Conservation (phyloP, 2,888 invertebrate genomes). For the Yponomeuta sedellus region DNA sequence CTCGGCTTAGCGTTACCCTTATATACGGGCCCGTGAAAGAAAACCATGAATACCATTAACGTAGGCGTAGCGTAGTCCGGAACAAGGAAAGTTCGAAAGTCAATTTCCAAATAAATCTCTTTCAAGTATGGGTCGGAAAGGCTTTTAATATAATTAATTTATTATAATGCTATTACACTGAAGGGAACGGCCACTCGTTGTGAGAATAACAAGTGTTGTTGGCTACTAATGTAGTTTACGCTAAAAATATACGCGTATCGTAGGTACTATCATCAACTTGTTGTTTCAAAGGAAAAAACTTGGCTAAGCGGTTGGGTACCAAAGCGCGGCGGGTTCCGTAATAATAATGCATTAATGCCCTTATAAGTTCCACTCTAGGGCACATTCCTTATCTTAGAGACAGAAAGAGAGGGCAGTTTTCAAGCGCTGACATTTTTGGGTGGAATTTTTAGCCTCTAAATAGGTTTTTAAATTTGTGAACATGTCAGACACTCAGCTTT, state of each 20-base stretch:
- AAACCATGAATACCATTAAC: background rate
- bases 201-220: background rate
- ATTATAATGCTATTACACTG: background rate
- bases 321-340: background rate
- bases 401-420: too few species aligned
- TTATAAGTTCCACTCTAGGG: too few species aligned
- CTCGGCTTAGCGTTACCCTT: background rate
- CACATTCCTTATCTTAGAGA: too few species aligned
- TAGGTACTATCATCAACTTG: slow-evolving; percentile 3
- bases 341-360: too few species aligned
- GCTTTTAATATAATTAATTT: background rate
- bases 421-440: too few species aligned
- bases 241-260: slow-evolving; percentile 4
- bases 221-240: background rate
- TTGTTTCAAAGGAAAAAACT: background rate
- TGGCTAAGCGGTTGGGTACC: background rate
- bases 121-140: background rate
- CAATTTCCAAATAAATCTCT: background rate
- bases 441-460: too few species aligned
- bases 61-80: background rate
- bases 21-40: background rate
- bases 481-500: too few species aligned
- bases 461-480: too few species aligned
- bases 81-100: background rate
- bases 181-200: background rate